Evolutionary conservation across 2,888 invertebrate species (phyloP).

Genomic region (Neoascia interrupta): DNA sequence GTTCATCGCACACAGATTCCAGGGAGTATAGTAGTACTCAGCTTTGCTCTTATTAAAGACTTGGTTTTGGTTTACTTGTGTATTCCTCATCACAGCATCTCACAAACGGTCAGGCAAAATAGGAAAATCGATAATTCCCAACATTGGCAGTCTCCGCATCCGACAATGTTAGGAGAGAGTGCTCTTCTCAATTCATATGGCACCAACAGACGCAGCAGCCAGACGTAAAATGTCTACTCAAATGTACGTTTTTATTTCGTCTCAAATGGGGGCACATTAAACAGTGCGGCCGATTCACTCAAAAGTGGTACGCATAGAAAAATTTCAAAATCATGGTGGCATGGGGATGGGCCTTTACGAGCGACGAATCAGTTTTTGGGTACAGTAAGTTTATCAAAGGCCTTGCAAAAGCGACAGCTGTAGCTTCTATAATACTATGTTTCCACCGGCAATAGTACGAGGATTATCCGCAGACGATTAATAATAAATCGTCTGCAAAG

Average conservation of each 20-base stretch:
- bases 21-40: constrained; percentile 31
- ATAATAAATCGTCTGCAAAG: no score
- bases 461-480: no score
- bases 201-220: constrained; percentile 2
- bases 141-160: constrained; percentile 73
- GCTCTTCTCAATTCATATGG: constrained; percentile 41
- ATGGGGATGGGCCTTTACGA: no score
- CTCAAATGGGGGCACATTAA: neutral
- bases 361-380: no score
- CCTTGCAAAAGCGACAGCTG: no score
- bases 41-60: constrained; percentile 47
- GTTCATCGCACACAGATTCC: constrained; percentile 60
- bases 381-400: no score
- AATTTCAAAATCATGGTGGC: no score
- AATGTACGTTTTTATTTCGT: constrained; percentile 15
- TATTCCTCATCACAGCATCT: constrained; percentile 69
- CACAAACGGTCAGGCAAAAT: constrained; percentile 52
- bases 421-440: no score
- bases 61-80: constrained; percentile 40
- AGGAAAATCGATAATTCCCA: constrained; percentile 75
- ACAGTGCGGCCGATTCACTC: constrained; percentile 53
- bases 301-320: constrained; percentile 5
- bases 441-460: no score
- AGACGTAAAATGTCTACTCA: constrained; percentile 27
- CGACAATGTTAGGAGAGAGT: constrained; percentile 70